Conservation (phyloP, 2,113 vertebrate genomes). For the Protobothrops mucrosquamatus region DNA sequence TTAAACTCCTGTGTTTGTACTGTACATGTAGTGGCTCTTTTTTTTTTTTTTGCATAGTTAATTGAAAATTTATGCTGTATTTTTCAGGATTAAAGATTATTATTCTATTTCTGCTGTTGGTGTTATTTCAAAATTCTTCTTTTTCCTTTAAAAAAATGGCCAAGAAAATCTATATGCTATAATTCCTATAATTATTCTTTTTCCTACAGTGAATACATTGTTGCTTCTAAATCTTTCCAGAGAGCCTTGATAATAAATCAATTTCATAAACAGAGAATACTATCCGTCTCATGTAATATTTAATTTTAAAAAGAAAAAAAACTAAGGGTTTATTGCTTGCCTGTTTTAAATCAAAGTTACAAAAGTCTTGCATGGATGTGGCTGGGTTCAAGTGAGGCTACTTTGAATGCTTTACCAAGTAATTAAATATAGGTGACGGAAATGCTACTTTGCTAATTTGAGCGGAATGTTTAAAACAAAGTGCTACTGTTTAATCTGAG, state of each 20-base stretch:
- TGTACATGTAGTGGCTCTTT: not conserved
- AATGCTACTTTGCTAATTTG: conserved; percentile 75
- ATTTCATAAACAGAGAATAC: not conserved
- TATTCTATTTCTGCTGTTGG: not conserved
- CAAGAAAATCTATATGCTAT: not conserved
- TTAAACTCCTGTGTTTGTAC: not conserved
- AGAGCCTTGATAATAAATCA: not conserved
- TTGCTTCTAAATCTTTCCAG: not conserved
- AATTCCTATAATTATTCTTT: not conserved
- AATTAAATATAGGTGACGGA: conserved; percentile 74
- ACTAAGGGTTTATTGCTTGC: conserved; percentile 17
- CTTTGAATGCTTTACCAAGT: conserved; percentile 5
- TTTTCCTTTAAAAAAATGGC: not conserved
- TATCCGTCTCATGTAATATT: not conserved
- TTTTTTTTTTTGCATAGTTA: not conserved
- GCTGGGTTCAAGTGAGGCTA: conserved; percentile 61
- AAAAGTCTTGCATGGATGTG: conserved; percentile 50
- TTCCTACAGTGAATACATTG: not conserved
- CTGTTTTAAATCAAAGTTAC: conserved; percentile 39
- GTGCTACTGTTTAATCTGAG: conserved; percentile 77
- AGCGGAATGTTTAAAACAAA: conserved; percentile 75
- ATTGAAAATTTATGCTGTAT: not conserved
- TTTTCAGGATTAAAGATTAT: not conserved
- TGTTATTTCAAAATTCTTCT: not conserved
- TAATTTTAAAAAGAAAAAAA: not conserved